Conservation (phyloP, 2,888 invertebrate species). For the Pollenia griseotomentosa region DNA sequence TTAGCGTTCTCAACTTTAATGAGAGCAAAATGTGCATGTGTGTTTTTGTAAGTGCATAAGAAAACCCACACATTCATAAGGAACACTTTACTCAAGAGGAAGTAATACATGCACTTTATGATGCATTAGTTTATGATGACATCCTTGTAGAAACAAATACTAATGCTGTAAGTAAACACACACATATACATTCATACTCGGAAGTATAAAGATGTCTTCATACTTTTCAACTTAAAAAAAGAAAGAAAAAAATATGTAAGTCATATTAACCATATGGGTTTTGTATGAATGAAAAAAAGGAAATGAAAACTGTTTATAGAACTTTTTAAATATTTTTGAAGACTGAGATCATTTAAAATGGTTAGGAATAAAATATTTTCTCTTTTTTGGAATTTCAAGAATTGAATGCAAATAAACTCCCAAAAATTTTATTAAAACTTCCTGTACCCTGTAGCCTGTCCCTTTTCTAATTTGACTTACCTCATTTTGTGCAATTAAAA, state of each 20-base stretch:
- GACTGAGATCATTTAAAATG: too few species aligned
- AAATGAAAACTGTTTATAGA: too few species aligned
- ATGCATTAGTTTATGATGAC: slow-evolving; percentile 59
- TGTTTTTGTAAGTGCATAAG: background rate
- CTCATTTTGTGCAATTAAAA: background rate
- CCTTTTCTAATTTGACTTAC: background rate
- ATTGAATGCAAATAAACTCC: too few species aligned
- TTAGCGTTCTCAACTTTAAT: slow-evolving; percentile 11
- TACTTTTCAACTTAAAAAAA: background rate
- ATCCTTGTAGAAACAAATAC: slow-evolving; percentile 13
- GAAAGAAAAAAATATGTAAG: background rate
- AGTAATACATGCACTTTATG: slow-evolving; percentile 53
- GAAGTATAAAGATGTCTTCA: background rate
- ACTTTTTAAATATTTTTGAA: too few species aligned
- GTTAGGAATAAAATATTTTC: too few species aligned
- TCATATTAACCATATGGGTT: slow-evolving; percentile 20
- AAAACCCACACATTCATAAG: background rate
- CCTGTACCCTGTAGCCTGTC: too few species aligned
- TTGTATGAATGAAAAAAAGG: background rate
- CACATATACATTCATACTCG: background rate
- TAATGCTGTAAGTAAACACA: background rate
- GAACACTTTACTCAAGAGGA: slow-evolving; percentile 2
- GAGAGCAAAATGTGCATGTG: background rate
- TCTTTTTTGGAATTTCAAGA: too few species aligned
- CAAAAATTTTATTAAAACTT: too few species aligned